Percentiles rank a stretch among this genome's conserved stretches.
phyloP scores from a whole-genome alignment of 2,113 vertebrate species.

The Ceyx cyanopectus region DNA sequence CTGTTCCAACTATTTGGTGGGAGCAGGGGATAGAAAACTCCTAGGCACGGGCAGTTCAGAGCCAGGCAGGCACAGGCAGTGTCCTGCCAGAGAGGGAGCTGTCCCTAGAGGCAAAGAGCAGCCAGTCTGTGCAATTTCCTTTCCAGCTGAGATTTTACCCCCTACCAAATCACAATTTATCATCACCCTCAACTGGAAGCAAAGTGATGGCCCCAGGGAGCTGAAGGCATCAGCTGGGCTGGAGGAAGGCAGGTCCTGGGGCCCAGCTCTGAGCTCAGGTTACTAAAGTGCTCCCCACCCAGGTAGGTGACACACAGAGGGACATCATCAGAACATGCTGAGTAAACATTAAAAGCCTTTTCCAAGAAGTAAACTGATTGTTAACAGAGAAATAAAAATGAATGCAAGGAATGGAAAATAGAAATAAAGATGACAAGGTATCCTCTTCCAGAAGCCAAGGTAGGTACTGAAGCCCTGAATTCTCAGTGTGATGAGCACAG shows the following conservation, averaged over 20 bases:
- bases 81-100: not conserved
- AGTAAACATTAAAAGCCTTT: not conserved
- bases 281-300: not conserved
- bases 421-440: slow-evolving; percentile 52
- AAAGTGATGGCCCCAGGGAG: not conserved
- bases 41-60: not conserved
- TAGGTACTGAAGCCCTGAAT: not conserved
- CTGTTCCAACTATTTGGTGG: not conserved
- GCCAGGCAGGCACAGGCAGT: not conserved
- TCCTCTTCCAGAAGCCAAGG: not conserved
- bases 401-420: slow-evolving; percentile 66
- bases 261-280: not conserved
- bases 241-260: not conserved
- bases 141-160: not conserved
- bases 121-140: not conserved
- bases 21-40: slow-evolving; percentile 3
- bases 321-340: not conserved
- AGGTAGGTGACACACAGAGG: not conserved
- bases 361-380: not conserved
- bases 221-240: not conserved
- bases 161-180: not conserved
- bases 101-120: not conserved
- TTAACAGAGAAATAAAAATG: slow-evolving; percentile 58
- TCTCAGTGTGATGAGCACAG: not conserved
- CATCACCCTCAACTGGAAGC: not conserved